Conservation (phyloP, 2,888 invertebrate genomes). For the Pherbina coryleti region DNA sequence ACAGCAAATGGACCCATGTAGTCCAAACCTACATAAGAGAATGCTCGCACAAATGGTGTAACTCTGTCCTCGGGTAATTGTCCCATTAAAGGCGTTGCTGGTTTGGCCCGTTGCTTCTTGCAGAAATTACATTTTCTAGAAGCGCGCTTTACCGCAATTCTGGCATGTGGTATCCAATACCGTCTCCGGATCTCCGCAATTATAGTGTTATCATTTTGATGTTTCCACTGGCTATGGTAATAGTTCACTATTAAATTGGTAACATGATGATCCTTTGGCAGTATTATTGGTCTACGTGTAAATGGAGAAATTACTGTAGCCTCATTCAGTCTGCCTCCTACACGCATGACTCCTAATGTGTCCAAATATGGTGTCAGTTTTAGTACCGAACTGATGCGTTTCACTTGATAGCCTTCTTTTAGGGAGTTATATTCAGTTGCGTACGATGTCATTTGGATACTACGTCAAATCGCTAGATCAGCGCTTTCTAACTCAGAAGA, state of each 20-base stretch:
- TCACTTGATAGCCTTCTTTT: not conserved
- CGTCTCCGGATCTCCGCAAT: slow-evolving; percentile 28
- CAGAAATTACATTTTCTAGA: no score
- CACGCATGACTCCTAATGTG: not conserved
- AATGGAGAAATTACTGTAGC: not conserved
- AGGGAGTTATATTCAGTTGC: not conserved
- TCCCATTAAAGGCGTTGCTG: slow-evolving; percentile 43
- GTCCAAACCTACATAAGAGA: not conserved
- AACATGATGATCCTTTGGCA: slow-evolving; percentile 1
- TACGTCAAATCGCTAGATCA: no score
- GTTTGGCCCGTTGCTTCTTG: no score
- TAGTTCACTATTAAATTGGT: slow-evolving; percentile 10
- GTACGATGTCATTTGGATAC: not conserved
- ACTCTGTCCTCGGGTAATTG: slow-evolving; percentile 28
- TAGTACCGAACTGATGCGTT: not conserved
- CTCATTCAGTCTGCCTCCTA: not conserved
- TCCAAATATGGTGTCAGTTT: not conserved
- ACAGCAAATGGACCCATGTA: not conserved
- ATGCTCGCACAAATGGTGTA: slow-evolving; percentile 35
- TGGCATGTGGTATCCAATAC: slow-evolving; percentile 39
- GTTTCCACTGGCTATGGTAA: slow-evolving; percentile 22
- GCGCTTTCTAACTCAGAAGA: not conserved
- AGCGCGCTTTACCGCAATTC: no score
- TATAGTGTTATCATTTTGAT: slow-evolving; percentile 34
- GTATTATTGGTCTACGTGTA: not conserved